Percentiles rank a stretch among this genome's conserved stretches.
Evolutionary conservation across 2,797 vertebrate species (phyloP).

Genomic region (Threskiornis aethiopicus): DNA sequence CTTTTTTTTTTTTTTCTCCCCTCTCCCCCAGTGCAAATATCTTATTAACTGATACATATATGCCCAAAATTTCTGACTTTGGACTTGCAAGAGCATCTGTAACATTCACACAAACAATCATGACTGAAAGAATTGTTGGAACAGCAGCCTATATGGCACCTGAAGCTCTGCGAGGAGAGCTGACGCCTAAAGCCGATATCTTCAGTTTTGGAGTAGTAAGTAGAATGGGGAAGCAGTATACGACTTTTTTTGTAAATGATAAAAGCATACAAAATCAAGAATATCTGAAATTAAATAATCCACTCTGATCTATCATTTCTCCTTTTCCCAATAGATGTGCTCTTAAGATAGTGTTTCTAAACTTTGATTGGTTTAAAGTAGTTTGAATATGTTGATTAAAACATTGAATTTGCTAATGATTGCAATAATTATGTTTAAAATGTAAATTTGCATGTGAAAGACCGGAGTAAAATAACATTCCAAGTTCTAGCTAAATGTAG

Average conservation of each 20-base stretch:
- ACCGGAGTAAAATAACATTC: not conserved
- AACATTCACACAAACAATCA: constrained; percentile 82
- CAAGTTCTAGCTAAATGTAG: not conserved
- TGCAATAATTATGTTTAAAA: not conserved
- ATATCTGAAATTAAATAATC: not conserved
- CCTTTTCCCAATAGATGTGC: not conserved
- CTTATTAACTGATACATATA: constrained; percentile 84
- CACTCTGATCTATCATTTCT: not conserved
- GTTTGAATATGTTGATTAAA: not conserved
- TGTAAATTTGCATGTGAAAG: not conserved
- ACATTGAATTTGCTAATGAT: not conserved
- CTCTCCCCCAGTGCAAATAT: constrained; percentile 86
- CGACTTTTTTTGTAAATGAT: not conserved
- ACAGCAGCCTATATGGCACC: constrained; percentile 97
- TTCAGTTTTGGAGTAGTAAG: constrained; percentile 97
- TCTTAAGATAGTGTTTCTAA: not conserved
- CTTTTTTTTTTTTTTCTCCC: not conserved
- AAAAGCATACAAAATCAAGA: not conserved
- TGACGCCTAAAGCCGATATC: constrained; percentile 92
- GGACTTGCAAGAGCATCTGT: constrained; percentile 90
- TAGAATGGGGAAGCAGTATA: not conserved
- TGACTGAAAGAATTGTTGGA: constrained; percentile 92
- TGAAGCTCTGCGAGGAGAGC: constrained; percentile 92
- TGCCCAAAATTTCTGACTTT: constrained; percentile 95
- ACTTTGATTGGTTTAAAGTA: not conserved